Percentiles rank a stretch among this genome's conserved stretches.
phyloP scores from a whole-genome alignment of 2,888 invertebrate genomes.

The Rhyacophila evoluta region DNA sequence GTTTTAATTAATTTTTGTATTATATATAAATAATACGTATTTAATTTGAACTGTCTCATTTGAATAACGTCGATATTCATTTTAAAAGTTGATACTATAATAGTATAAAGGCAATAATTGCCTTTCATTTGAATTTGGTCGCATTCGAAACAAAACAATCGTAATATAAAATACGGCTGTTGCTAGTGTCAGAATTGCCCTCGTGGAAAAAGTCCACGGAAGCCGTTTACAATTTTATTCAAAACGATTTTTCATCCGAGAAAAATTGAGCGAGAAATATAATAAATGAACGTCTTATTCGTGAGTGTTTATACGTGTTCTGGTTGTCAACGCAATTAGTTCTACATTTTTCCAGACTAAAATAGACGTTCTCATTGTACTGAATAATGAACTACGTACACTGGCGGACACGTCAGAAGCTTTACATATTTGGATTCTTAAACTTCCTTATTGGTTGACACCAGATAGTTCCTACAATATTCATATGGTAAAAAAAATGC shows the following conservation, averaged over 20 bases:
- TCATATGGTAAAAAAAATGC: too few species aligned
- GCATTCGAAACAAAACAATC: too few species aligned
- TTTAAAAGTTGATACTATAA: too few species aligned
- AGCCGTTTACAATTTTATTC: neutral
- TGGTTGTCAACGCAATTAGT: constrained; percentile 24
- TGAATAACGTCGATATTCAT: too few species aligned
- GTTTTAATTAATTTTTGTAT: too few species aligned
- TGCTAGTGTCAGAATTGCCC: neutral
- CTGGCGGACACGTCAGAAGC: neutral
- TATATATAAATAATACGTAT: too few species aligned
- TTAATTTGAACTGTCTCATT: too few species aligned
- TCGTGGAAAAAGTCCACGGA: neutral
- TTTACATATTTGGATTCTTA: neutral
- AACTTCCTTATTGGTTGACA: too few species aligned
- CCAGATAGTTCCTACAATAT: too few species aligned
- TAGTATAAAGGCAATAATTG: too few species aligned
- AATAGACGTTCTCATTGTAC: neutral
- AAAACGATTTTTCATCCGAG: constrained; percentile 10
- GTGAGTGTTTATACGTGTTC: constrained; percentile 16
- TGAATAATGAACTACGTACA: neutral
- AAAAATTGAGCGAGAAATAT: constrained; percentile 1
- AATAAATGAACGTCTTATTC: constrained; percentile 22
- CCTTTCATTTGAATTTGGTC: too few species aligned
- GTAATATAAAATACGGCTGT: too few species aligned
- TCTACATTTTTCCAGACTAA: constrained; percentile 3